phyloP scores from a whole-genome alignment of 2,888 invertebrate species.

The Temnothorax rugatulus region DNA sequence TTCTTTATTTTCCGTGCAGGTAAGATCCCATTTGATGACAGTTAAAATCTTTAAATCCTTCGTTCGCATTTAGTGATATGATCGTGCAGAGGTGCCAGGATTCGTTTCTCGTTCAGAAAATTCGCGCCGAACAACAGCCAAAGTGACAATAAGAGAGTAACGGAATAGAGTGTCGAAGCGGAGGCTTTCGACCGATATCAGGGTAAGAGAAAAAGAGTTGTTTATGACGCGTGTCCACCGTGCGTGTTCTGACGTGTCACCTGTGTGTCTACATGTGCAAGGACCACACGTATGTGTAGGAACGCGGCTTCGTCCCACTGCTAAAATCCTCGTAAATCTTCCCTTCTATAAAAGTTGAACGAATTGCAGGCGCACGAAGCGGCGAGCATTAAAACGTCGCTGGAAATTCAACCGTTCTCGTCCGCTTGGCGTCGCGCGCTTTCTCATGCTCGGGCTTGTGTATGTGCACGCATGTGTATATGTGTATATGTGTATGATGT shows the following conservation, averaged over 20 bases:
- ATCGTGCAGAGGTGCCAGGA: background rate
- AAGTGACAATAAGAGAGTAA: conserved; percentile 55
- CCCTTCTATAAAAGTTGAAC: conserved; percentile 82
- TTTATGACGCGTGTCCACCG: conserved; percentile 67
- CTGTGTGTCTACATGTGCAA: conserved; percentile 7
- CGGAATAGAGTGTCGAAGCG: conserved; percentile 20
- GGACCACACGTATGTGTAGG: conserved; percentile 35
- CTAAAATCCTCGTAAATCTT: conserved; percentile 81
- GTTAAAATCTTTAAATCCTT: conserved; percentile 1
- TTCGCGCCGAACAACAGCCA: background rate
- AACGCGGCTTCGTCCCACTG: conserved; percentile 69
- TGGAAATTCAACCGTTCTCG: conserved; percentile 63
- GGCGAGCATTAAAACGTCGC: conserved; percentile 70
- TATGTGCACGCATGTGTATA: conserved; percentile 10
- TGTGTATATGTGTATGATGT: background rate
- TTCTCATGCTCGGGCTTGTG: background rate
- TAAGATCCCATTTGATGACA: background rate
- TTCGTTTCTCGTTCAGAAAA: conserved; percentile 27
- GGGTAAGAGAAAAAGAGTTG: conserved; percentile 50
- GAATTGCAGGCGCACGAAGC: conserved; percentile 74
- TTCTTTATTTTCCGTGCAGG: background rate
- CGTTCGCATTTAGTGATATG: background rate
- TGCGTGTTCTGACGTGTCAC: conserved; percentile 42
- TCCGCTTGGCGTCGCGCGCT: conserved; percentile 12
- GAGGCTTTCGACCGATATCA: conserved; percentile 54